Percentiles rank a stretch among this genome's conserved stretches.
Conservation (phyloP, 2,797 vertebrate genomes). For the Ctenochaetus hawaiiensis region DNA sequence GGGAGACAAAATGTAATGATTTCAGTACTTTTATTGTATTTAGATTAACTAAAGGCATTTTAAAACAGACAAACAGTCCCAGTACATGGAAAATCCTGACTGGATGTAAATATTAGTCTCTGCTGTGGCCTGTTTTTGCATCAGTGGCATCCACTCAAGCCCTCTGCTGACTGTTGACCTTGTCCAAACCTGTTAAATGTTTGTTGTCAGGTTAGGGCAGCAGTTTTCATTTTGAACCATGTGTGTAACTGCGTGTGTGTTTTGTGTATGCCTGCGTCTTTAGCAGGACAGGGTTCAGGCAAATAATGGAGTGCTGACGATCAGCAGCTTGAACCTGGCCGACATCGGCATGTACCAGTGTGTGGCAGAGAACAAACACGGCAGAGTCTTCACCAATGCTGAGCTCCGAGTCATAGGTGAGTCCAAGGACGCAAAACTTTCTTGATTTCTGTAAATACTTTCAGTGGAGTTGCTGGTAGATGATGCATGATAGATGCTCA, state of each 20-base stretch:
- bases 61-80: neutral
- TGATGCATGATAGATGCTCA: neutral
- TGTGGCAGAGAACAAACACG: constrained; percentile 93
- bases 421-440: constrained; percentile 28
- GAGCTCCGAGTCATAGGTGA: constrained; percentile 93
- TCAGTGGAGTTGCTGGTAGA: constrained; percentile 5
- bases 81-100: constrained; percentile 1
- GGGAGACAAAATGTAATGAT: neutral
- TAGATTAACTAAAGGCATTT: neutral
- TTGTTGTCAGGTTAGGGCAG: constrained; percentile 33
- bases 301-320: constrained; percentile 91
- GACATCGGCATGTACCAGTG: constrained; percentile 98
- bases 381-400: constrained; percentile 90
- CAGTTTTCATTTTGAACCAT: constrained; percentile 15
- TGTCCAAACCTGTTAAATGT: constrained; percentile 42
- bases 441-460: neutral
- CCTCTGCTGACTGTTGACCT: constrained; percentile 47
- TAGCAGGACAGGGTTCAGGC: constrained; percentile 91
- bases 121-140: constrained; percentile 1
- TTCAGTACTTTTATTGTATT: constrained; percentile 8
- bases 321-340: constrained; percentile 87
- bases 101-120: neutral
- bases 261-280: constrained; percentile 44
- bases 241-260: constrained; percentile 22
- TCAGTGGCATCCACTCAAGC: constrained; percentile 9